Percentiles rank a stretch among this genome's conserved stretches.
Evolutionary conservation across 2,888 invertebrate species (phyloP).

Genomic region (Adineta ricciae): DNA sequence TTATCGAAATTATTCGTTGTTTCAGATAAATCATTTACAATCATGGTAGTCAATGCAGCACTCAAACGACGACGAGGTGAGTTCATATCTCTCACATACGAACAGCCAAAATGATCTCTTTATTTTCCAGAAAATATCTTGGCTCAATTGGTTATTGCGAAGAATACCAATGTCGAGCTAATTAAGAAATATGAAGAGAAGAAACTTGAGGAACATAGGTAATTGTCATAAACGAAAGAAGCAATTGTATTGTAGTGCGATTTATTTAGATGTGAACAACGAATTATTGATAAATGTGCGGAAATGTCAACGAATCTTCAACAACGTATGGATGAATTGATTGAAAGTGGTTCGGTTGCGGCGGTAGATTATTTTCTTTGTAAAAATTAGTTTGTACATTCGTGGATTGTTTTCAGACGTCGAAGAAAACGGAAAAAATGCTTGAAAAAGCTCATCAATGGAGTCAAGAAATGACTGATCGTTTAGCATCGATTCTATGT

Average conservation of each 20-base stretch:
- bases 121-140: background rate
- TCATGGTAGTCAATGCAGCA: background rate
- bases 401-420: background rate
- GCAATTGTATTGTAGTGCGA: background rate
- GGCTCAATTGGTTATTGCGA: background rate
- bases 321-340: constrained; percentile 22
- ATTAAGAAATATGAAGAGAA: background rate
- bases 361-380: background rate
- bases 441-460: background rate
- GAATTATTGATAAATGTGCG: constrained; percentile 5
- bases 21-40: background rate
- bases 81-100: background rate
- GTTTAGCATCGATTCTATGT: background rate
- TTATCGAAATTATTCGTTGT: background rate
- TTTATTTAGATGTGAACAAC: constrained; percentile 7
- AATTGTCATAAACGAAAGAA: background rate
- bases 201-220: background rate
- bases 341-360: background rate
- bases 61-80: background rate
- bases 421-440: constrained; percentile 17
- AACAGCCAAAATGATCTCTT: background rate
- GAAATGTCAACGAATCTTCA: background rate
- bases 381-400: background rate
- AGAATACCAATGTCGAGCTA: background rate
- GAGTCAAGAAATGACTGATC: background rate